Conservation (phyloP, 2,888 invertebrate species). For the Caenorhabditis sp. region DNA sequence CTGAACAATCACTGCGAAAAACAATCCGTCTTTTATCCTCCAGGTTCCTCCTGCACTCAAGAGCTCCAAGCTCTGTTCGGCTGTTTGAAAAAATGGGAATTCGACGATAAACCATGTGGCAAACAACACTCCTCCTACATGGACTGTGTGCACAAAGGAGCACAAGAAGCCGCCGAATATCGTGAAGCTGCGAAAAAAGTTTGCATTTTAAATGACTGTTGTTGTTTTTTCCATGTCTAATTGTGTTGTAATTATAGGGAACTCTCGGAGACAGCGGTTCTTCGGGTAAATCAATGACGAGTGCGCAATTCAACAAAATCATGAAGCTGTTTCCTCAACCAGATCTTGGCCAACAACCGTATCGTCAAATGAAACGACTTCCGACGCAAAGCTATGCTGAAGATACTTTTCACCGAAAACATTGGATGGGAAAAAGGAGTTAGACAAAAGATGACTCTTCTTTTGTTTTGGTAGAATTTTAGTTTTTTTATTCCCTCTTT, state of each 20-base stretch:
- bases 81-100: constrained; percentile 69
- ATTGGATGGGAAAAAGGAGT: constrained; percentile 55
- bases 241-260: constrained; percentile 31
- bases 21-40: too few species aligned
- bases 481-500: too few species aligned
- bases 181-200: constrained; percentile 59
- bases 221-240: too few species aligned
- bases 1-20: too few species aligned
- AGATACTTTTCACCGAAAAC: constrained; percentile 62
- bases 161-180: constrained; percentile 51
- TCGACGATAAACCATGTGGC: constrained; percentile 64
- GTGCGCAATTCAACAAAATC: constrained; percentile 65
- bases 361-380: constrained; percentile 62
- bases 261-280: constrained; percentile 55
- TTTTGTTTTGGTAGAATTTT: background rate
- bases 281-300: constrained; percentile 45
- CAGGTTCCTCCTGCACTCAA: constrained; percentile 65
- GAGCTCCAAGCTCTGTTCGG: constrained; percentile 67
- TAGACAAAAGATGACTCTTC: constrained; percentile 9
- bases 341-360: constrained; percentile 58
- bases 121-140: constrained; percentile 60
- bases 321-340: constrained; percentile 67
- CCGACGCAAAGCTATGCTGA: constrained; percentile 64
- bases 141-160: constrained; percentile 60
- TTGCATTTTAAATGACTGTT: background rate